Conservation (phyloP, 2,888 invertebrate genomes). For the Oscheius sp. region DNA sequence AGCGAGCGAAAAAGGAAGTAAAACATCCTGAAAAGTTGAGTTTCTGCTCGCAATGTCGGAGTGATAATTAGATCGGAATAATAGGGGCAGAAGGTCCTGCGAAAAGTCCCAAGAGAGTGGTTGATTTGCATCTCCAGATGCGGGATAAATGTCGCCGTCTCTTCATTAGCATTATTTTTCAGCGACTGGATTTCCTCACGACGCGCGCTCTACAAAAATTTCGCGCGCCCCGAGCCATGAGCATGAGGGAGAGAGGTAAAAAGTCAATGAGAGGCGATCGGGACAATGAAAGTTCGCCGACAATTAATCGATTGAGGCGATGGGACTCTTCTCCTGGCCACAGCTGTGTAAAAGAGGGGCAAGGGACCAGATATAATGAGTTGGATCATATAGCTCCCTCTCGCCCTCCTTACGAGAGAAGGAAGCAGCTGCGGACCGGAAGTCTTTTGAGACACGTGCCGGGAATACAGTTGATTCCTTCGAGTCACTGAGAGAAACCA, state of each 20-base stretch:
- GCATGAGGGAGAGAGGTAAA: neutral
- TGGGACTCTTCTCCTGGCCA: neutral
- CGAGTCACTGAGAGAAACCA: no score
- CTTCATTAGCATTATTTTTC: neutral
- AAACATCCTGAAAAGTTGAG: no score
- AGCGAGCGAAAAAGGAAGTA: no score
- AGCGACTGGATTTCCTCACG: neutral
- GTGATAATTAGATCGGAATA: no score
- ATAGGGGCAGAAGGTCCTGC: neutral
- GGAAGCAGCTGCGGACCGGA: no score
- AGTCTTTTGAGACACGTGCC: no score
- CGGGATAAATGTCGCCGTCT: neutral
- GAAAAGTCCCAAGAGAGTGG: neutral
- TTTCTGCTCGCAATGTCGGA: no score
- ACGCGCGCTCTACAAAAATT: no score
- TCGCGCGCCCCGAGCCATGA: no score
- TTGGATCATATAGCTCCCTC: constrained; percentile 28
- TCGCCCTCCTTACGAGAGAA: no score
- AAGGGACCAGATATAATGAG: constrained; percentile 27
- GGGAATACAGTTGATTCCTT: no score
- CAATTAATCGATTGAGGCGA: constrained; percentile 28
- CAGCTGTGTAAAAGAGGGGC: constrained; percentile 29
- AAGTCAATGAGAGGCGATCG: neutral
- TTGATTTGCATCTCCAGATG: neutral
- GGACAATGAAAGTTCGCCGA: constrained; percentile 23